Conservation (phyloP, 2,797 vertebrate species). For the Rhodeus uyekii region DNA sequence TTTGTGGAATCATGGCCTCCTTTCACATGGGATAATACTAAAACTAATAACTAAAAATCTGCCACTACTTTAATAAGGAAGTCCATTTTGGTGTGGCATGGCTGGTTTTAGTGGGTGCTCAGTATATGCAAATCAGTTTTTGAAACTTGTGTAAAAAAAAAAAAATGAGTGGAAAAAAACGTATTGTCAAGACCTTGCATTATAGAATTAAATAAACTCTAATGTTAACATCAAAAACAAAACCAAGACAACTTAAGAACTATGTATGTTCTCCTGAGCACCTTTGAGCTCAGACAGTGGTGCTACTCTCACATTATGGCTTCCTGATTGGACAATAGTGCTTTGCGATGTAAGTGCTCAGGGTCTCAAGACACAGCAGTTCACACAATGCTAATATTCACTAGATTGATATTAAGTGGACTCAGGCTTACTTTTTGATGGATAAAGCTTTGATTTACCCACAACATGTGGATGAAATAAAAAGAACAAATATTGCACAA, state of each 20-base stretch:
- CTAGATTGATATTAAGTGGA: neutral
- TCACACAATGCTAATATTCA: slow-evolving; percentile 1
- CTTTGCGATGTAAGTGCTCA: slow-evolving; percentile 28
- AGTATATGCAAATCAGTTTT: neutral
- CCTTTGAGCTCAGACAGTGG: neutral
- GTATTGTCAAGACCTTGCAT: neutral
- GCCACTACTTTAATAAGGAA: neutral
- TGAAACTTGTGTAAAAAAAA: neutral
- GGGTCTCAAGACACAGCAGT: neutral
- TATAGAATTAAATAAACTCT: neutral
- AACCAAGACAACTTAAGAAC: neutral
- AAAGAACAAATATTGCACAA: neutral
- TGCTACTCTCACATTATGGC: slow-evolving; percentile 29
- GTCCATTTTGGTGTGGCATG: slow-evolving; percentile 22
- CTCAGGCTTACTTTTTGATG: neutral
- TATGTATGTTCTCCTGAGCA: slow-evolving; percentile 28
- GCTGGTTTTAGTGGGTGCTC: slow-evolving; percentile 17
- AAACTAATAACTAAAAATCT: neutral
- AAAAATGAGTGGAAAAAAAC: neutral
- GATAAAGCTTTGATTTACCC: slow-evolving; percentile 31
- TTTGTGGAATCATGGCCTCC: neutral
- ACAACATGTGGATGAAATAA: neutral
- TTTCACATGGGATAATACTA: slow-evolving; percentile 1
- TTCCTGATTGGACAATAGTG: slow-evolving; percentile 31
- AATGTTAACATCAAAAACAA: neutral